phyloP scores from a whole-genome alignment of 2,888 invertebrate genomes.

The Cataglyphis rosenhaueri region DNA sequence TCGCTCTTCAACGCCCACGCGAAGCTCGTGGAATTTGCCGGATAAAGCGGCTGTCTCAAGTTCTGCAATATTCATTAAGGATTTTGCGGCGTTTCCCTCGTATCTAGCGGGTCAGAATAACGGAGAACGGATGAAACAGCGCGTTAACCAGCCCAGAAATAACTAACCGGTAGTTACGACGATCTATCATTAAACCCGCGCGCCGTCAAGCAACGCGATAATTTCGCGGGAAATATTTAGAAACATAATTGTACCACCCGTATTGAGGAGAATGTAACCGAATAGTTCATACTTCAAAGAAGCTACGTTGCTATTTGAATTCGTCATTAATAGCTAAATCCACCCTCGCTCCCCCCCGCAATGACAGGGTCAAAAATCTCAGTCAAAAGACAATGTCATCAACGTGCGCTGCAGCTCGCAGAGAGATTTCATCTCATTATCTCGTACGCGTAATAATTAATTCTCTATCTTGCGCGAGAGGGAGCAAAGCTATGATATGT shows the following conservation, averaged over 20 bases:
- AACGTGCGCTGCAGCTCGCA: background rate
- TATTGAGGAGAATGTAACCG: background rate
- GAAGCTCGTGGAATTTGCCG: constrained; percentile 38
- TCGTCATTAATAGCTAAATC: constrained; percentile 16
- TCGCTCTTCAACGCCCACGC: background rate
- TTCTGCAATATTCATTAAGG: constrained; percentile 56
- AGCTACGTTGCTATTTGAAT: constrained; percentile 15
- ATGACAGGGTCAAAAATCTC: constrained; percentile 25
- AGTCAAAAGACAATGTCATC: constrained; percentile 1
- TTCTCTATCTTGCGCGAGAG: constrained; percentile 19
- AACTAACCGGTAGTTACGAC: constrained; percentile 31
- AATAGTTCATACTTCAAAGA: background rate
- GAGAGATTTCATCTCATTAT: constrained; percentile 38
- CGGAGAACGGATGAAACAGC: constrained; percentile 9
- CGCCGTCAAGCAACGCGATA: background rate
- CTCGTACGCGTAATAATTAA: constrained; percentile 31
- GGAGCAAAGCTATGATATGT: background rate
- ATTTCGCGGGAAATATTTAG: constrained; percentile 29
- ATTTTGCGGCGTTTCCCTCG: constrained; percentile 41
- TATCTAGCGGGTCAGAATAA: constrained; percentile 27
- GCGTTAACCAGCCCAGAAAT: constrained; percentile 26
- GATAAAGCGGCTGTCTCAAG: constrained; percentile 35
- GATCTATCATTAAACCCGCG: constrained; percentile 24
- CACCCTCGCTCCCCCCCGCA: background rate
- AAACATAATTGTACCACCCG: background rate